These are phyloP conservation scores for Oncorhynchus clarkii DNA, from an alignment of 2,113 vertebrate species.

Conservation along the genomic window DNA sequence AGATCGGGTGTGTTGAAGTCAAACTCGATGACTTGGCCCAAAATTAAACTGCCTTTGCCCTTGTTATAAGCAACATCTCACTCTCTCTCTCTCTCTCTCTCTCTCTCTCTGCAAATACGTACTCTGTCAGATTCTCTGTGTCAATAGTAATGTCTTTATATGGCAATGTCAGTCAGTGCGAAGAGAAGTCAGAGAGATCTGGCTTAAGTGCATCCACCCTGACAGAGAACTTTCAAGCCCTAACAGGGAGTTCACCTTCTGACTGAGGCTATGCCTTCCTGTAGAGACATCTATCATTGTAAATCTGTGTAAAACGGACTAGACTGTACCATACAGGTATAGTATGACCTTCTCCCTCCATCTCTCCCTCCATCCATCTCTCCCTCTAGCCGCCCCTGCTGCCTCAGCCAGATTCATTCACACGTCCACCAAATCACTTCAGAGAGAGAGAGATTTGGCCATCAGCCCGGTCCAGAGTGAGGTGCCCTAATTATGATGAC, in stretches of 20 bases:
- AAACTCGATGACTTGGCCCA: constrained; percentile 11
- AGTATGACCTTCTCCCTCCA: constrained; percentile 15
- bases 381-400: constrained; percentile 12
- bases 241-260: constrained; percentile 7
- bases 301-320: constrained; percentile 37
- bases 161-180: not conserved
- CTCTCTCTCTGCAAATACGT: not conserved
- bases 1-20: not conserved
- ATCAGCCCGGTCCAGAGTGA: constrained; percentile 1
- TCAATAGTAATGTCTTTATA: constrained; percentile 15
- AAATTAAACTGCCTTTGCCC: constrained; percentile 3
- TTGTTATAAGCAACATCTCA: not conserved
- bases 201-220: constrained; percentile 7
- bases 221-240: constrained; percentile 2
- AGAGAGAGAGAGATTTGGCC: constrained; percentile 51
- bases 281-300: constrained; percentile 33
- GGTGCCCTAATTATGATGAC: constrained; percentile 48
- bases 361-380: no score
- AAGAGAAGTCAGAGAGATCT: not conserved
- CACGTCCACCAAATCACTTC: constrained; percentile 31
- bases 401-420: constrained; percentile 37
- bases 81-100: not conserved
- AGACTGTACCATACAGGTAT: not conserved
- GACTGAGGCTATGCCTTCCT: not conserved
- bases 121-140: constrained; percentile 8